Conservation (phyloP, 1,140 invertebrate genomes). For the Drosophila busckii region DNA sequence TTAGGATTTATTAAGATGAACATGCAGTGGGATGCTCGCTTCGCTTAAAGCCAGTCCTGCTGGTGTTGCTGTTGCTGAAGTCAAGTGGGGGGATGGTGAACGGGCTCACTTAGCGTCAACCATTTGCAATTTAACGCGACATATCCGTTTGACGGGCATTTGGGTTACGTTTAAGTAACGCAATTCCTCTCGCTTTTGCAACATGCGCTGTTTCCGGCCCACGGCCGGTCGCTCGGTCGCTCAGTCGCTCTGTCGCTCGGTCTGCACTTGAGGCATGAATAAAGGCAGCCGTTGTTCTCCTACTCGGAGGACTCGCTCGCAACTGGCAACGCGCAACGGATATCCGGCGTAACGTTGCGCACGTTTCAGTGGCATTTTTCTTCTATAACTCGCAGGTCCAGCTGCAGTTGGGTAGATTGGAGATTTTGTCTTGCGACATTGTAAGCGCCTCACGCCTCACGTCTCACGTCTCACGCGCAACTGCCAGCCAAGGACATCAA, state of each 20-base stretch:
- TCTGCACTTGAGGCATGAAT: constrained; percentile 27
- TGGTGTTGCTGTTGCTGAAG: too few relatives aligned
- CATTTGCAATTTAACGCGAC: constrained; percentile 63
- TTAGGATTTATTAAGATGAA: too few relatives aligned
- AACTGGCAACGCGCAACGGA: constrained; percentile 40
- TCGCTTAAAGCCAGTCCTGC: too few relatives aligned
- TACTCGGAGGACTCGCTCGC: too few relatives aligned
- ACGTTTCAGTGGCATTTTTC: constrained; percentile 68
- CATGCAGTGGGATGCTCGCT: too few relatives aligned
- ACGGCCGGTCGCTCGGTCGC: neutral
- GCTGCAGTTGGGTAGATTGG: constrained; percentile 31
- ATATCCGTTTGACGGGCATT: constrained; percentile 70
- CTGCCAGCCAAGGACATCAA: too few relatives aligned
- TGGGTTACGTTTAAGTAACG: constrained; percentile 58
- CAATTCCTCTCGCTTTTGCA: constrained; percentile 22
- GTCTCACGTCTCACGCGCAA: too few relatives aligned
- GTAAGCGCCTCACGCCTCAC: constrained; percentile 34
- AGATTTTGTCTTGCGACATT: constrained; percentile 50
- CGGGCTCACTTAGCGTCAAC: constrained; percentile 32
- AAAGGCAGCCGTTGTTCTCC: constrained; percentile 1
- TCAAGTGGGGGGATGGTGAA: too few relatives aligned
- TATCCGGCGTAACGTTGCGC: constrained; percentile 57
- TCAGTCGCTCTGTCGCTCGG: neutral
- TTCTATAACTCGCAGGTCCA: constrained; percentile 17
- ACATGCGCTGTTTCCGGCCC: neutral